phyloP scores from a whole-genome alignment of 2,888 invertebrate genomes.

The Zaprionus obscuricornis region DNA sequence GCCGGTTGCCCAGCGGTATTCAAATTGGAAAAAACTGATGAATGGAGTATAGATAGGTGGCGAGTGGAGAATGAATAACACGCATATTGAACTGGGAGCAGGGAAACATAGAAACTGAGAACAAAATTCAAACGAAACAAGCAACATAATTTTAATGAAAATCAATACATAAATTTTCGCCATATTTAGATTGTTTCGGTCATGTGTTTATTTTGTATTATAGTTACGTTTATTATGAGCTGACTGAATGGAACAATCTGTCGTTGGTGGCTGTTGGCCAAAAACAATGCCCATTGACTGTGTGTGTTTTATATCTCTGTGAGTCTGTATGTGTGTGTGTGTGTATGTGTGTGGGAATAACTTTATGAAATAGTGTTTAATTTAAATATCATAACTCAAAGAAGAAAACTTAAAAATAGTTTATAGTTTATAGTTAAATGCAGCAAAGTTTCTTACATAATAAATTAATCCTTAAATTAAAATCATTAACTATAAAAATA shows the following conservation, averaged over 20 bases:
- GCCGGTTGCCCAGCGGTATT: slow-evolving; percentile 61
- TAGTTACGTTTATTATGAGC: slow-evolving; percentile 72
- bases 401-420: too few species aligned
- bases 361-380: slow-evolving; percentile 48
- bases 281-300: slow-evolving; percentile 15
- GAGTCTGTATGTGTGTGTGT: not conserved
- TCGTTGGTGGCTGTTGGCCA: slow-evolving; percentile 10
- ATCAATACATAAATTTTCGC: slow-evolving; percentile 74
- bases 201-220: slow-evolving; percentile 75
- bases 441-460: too few species aligned
- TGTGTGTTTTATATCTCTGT: slow-evolving; percentile 1
- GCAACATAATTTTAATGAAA: slow-evolving; percentile 69
- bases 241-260: slow-evolving; percentile 1
- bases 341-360: slow-evolving; percentile 19
- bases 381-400: slow-evolving; percentile 53
- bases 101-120: slow-evolving; percentile 1
- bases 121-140: slow-evolving; percentile 20
- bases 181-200: slow-evolving; percentile 73
- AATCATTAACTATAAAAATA: too few species aligned
- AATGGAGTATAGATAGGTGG: slow-evolving; percentile 16
- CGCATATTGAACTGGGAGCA: not conserved
- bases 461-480: too few species aligned
- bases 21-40: slow-evolving; percentile 62
- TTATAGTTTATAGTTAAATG: too few species aligned
- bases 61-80: not conserved